These are phyloP conservation scores for Eudyptes chrysolophus DNA, from an alignment of 2,113 vertebrate species.

Conservation along the genomic window DNA sequence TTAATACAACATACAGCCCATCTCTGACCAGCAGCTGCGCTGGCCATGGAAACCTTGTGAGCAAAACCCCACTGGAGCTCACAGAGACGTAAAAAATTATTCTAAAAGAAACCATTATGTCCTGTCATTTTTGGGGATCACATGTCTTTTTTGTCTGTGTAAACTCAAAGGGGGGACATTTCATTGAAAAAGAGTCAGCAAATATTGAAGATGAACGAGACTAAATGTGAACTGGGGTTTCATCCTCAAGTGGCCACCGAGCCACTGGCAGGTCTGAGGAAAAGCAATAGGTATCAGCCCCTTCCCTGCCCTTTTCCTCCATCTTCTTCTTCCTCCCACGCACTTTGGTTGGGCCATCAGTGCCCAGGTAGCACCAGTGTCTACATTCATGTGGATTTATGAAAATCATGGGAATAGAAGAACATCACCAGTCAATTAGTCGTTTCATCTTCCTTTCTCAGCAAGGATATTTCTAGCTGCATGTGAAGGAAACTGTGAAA, in stretches of 20 bases:
- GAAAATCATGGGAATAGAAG: neutral
- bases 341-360: neutral
- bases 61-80: neutral
- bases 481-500: neutral
- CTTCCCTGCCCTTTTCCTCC: neutral
- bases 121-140: neutral
- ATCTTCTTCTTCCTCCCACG: neutral
- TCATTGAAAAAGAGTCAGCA: neutral
- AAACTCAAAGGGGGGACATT: neutral
- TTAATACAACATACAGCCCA: neutral
- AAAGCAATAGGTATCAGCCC: neutral
- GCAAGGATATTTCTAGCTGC: neutral
- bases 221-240: neutral
- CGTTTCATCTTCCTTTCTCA: neutral
- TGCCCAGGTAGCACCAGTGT: neutral
- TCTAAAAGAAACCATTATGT: neutral
- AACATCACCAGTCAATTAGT: neutral
- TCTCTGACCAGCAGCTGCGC: neutral
- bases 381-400: neutral
- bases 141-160: neutral
- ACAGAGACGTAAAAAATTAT: neutral
- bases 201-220: neutral
- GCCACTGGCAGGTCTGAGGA: neutral
- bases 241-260: accelerated
- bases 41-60: neutral